Conservation (phyloP, 1,140 invertebrate species). For the Aphelinus certus region DNA sequence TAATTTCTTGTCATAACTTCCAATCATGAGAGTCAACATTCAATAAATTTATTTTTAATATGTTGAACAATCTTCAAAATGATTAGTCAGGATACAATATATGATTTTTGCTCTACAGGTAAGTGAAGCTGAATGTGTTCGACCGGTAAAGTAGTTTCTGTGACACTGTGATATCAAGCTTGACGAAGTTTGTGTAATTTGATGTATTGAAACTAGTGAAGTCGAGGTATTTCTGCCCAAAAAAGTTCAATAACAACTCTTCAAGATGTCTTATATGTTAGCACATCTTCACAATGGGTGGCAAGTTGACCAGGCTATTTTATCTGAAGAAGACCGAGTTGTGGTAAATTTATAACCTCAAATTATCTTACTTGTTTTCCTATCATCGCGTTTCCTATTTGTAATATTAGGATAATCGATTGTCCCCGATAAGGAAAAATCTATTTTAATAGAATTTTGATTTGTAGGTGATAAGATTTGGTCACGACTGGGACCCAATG, state of each 20-base stretch:
- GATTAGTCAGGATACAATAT: too few species aligned
- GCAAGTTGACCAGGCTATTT: conserved; percentile 99
- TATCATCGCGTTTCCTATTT: not conserved
- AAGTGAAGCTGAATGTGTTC: too few species aligned
- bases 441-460: not conserved
- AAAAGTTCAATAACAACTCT: conserved; percentile 27
- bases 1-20: too few species aligned
- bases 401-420: too few species aligned
- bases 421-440: not conserved
- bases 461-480: conserved; percentile 90
- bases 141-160: too few species aligned
- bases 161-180: too few species aligned
- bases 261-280: conserved; percentile 97
- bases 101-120: too few species aligned
- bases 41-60: too few species aligned
- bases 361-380: not conserved
- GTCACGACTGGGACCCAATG: conserved; percentile 99
- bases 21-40: too few species aligned
- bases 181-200: too few species aligned
- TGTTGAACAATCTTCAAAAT: too few species aligned
- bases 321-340: conserved; percentile 97
- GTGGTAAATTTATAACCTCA: conserved; percentile 65
- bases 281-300: conserved; percentile 99
- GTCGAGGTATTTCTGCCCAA: not conserved
- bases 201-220: too few species aligned